Evolutionary conservation across 2,113 vertebrate species (phyloP), one percentile per base, ranked within the genome.

Genomic region (Paracanthobrama guichenoti): DNA sequence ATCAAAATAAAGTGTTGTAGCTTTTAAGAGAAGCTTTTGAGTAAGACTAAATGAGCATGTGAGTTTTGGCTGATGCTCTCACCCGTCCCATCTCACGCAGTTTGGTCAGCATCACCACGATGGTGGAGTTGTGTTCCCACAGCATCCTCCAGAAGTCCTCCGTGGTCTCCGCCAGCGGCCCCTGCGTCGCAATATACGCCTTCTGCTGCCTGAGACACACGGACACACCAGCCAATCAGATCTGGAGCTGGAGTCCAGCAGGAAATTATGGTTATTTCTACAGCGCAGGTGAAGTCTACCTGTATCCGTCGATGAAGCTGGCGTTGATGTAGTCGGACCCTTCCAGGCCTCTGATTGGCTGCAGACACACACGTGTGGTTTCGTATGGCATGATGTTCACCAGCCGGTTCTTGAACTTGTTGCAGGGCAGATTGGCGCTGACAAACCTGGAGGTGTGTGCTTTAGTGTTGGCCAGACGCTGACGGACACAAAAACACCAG

Each of bases 331-430:
- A 99, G 92, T 99, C 98, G 0, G 98, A 99, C 28, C 97, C 97
- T 76, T 99, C 98, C 81, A 99, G 95, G 0, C 98, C 98, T 1
- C 98, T 93, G 95, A 99, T 99, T 90, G 98, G 98, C 94, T 98
- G 98, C 13, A 99, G 96, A 88, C 97, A 99, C 84, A 99, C 98
- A 0, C 98, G 95, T 0, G 98, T 99, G 87, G 94, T 98, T 93
- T 99, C 98, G 0, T 99, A 99, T 1, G 98, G 98, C 97, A 99
- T 98, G 92, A 99, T 98, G 94, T 99, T 99, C 42, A 99, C 98
- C 75, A 99, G 95, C 88, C 98, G 96, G 88, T 99, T 99, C 94
- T 99, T 99, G 93, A 99, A 99, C 89, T 99, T 99, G 96, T 99
- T 99, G 93, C 97, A 99, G 2, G 97, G 98, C 87, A 99, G 95